Conservation (phyloP, 1,140 invertebrate species). For the Heliothis subflexa region DNA sequence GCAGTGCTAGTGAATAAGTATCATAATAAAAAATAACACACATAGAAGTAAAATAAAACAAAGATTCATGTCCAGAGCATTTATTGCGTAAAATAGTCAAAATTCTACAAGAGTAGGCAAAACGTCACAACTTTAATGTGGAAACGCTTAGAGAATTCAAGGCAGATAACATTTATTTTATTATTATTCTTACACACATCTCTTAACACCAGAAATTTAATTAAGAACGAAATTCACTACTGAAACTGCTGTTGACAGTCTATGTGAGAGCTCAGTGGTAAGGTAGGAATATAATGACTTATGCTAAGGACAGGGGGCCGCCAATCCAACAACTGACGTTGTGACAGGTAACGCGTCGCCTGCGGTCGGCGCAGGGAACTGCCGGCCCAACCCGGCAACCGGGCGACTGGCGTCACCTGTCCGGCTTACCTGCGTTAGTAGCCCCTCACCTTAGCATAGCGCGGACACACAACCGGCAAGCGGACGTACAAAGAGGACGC, state of each 20-base stretch:
- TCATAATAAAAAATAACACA: not conserved
- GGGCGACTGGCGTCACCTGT: constrained; percentile 69
- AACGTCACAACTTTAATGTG: constrained; percentile 82
- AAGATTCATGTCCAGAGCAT: constrained; percentile 78
- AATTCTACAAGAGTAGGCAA: constrained; percentile 85
- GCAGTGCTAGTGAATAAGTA: no score
- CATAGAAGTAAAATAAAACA: constrained; percentile 66
- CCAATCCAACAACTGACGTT: constrained; percentile 83
- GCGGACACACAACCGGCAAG: constrained; percentile 61
- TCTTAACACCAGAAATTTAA: constrained; percentile 61
- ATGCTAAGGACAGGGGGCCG: constrained; percentile 75
- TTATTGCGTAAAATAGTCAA: constrained; percentile 85
- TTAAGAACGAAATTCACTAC: constrained; percentile 58
- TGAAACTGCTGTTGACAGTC: constrained; percentile 56
- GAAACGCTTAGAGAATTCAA: constrained; percentile 82
- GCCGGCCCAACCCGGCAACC: constrained; percentile 70
- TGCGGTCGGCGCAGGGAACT: constrained; percentile 75
- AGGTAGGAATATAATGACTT: constrained; percentile 49
- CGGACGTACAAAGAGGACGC: constrained; percentile 59
- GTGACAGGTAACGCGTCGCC: constrained; percentile 75
- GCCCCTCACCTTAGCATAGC: constrained; percentile 61
- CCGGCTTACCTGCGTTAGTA: constrained; percentile 67
- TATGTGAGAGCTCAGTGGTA: constrained; percentile 55
- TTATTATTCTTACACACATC: constrained; percentile 72
- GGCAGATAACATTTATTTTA: constrained; percentile 78